Base-by-base conservation (phyloP, 2,797 vertebrate genomes). In the Phoebastria nigripes region DNA sequence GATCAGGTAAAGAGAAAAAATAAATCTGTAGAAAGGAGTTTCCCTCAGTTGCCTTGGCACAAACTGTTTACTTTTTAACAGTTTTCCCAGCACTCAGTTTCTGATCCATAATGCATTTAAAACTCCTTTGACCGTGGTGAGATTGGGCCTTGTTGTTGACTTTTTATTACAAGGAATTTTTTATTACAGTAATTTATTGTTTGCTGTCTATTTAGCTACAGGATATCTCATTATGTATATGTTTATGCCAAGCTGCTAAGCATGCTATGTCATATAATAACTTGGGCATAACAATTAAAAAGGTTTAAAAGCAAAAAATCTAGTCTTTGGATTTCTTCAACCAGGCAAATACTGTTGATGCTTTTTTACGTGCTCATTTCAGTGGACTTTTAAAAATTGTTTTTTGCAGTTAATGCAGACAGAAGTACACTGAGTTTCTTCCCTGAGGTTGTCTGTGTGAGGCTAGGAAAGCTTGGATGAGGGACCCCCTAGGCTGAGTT, bases 241-340 rank as follows among this genome's bases (percentile, higher is more conserved):
- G 26, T 89, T 92, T 80, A 85, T 67, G 44, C 31, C 71, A 85
- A 82, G 44, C 25, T 87, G 41, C 49, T 82, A 82, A 70, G 12
- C 24, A 35, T 7, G 6, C 12, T 67, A 9, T 18, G 41, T 61
- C 56, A 63, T 41, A 11, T 37, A 51, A 35, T 17, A 79, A 35
- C 21, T 71, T 51, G 15, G 24, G 26, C 24, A 58, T 13, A 83
- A 28, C 12, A 42, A 51, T 37, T 62, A 25, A 29, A 81, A 71
- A 29, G 3, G 18, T 56, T 93, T 87, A 21, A 70, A 89, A 70
- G 18, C 6, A 54, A 94, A 84, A 69, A 42, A 11, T 2, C 11
- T 58, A 4, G 11, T 31, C 8, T 65, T 80, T 51, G n/a, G 31
- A 56, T 82, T 87, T 84, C 77, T 90, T 90, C 70, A 77, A 15